Base-by-base conservation (phyloP, 1,140 invertebrate species). In the Adoxophyes honmai region DNA sequence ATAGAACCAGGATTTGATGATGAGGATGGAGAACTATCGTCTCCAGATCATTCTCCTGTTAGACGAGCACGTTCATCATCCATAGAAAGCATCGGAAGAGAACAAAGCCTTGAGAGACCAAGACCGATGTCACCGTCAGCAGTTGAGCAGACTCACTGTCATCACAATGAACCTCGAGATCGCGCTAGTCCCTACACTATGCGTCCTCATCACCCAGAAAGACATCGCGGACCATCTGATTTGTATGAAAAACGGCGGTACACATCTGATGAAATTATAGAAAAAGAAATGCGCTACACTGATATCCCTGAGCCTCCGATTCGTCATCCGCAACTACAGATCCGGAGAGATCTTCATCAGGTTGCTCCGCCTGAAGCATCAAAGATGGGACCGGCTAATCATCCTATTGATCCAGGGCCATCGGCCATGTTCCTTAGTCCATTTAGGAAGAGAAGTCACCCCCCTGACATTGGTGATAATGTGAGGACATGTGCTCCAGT, bases 291-390 rank as follows among this genome's bases (percentile, higher is more conserved):
- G 71, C 81, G 86, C 52, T 86, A 84, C 58, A 56, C 68, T 16
- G 87, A 89, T 10, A 77, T 85, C 53, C 66, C 80, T 33, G 86
- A 81, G 67, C 81, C 57, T 62, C 85, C 74, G 70, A 75, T 81
- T 11, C 70, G 86, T 70, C 85, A 88, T 75, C 81, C 82, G 11
- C 80, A 89, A 60, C 69, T 95, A 18, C 94, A 95, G 66, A 94
- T 95, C 15, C 89, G 94, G 34, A 88, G 94, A 74, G 94, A 95
- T 67, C 81, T 95, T 15, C 90, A 94, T 57, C 92, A 92, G 64
- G 70, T 87, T 1, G 53, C 68, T 36, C 82, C 83, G 16, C 79
- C 77, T 9, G 85, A 89, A 60, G 75, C 91, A 72, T 60, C 89
- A 64, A 84, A 92, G 90, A 78, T 88, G 18, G 63, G 65, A 53